These are phyloP conservation scores for Panzeria rudis DNA, from an alignment of 2,888 invertebrate species.

Conservation along the genomic window DNA sequence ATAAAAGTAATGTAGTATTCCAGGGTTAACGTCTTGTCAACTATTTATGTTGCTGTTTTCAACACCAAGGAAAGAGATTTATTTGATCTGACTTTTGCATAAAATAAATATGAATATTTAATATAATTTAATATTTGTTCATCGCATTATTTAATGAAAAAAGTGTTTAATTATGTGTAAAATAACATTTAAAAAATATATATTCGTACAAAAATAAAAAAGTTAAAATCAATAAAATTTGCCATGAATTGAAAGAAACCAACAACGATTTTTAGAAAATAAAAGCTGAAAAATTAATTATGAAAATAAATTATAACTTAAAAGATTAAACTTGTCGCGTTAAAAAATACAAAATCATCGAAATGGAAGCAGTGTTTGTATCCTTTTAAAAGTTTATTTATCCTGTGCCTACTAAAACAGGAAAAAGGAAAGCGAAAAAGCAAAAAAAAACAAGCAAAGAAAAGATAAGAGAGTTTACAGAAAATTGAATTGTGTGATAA, in stretches of 20 bases:
- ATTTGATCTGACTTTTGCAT: not conserved
- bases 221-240: constrained; percentile 19
- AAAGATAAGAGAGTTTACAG: not conserved
- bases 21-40: not conserved
- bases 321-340: not conserved
- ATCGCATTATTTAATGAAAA: not conserved
- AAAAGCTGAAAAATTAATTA: not conserved
- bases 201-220: not conserved
- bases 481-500: constrained; percentile 26
- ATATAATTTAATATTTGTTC: not conserved
- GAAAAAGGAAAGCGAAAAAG: not conserved
- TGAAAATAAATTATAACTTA: not conserved
- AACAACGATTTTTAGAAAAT: not conserved
- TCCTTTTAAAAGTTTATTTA: not conserved
- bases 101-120: not conserved
- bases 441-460: not conserved
- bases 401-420: not conserved
- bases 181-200: not conserved
- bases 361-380: constrained; percentile 23
- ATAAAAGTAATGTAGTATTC: no score
- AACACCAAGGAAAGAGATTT: not conserved
- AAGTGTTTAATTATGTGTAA: constrained; percentile 31
- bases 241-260: not conserved
- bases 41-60: not conserved
- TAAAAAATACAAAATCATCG: not conserved